Percentiles rank a stretch among this genome's conserved stretches.
phyloP scores from a whole-genome alignment of 2,888 invertebrate genomes.

The Osmoderma eremita region DNA sequence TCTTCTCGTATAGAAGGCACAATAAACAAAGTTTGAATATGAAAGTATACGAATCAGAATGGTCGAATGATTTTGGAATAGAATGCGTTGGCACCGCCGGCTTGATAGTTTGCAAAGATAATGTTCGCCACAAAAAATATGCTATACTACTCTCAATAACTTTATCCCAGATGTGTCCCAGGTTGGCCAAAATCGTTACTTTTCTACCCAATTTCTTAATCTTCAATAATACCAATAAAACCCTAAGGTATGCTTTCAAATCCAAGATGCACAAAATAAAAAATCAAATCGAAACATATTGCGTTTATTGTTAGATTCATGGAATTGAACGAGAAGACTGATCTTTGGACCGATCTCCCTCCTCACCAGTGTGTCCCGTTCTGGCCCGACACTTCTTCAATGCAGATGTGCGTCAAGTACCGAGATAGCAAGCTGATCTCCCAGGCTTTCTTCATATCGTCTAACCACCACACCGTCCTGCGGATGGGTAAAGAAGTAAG shows the following conservation, averaged over 20 bases:
- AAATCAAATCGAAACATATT: too few species aligned
- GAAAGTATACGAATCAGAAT: constrained; percentile 72
- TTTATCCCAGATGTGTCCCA: constrained; percentile 76
- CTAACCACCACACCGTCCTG: constrained; percentile 76
- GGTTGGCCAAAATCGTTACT: constrained; percentile 81
- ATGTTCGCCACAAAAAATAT: constrained; percentile 77
- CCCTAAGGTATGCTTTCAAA: constrained; percentile 56
- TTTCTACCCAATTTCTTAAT: constrained; percentile 83
- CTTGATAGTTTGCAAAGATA: constrained; percentile 76
- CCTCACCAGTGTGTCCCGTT: constrained; percentile 77
- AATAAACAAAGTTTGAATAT: constrained; percentile 66
- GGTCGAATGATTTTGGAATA: constrained; percentile 72
- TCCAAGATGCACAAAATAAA: too few species aligned
- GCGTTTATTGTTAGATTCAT: constrained; percentile 73
- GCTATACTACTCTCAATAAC: constrained; percentile 75
- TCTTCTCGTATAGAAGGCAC: constrained; percentile 73
- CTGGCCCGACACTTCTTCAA: constrained; percentile 84
- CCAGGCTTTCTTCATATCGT: constrained; percentile 79
- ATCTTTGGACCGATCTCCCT: constrained; percentile 82
- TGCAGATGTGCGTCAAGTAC: constrained; percentile 84
- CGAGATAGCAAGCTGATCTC: constrained; percentile 80
- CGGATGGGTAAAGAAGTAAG: constrained; percentile 84
- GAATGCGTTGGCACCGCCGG: constrained; percentile 82
- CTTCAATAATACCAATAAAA: constrained; percentile 74
- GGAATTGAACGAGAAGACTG: constrained; percentile 87